phyloP scores from a whole-genome alignment of 2,888 invertebrate genomes.

The Digitonthophagus gazella region DNA sequence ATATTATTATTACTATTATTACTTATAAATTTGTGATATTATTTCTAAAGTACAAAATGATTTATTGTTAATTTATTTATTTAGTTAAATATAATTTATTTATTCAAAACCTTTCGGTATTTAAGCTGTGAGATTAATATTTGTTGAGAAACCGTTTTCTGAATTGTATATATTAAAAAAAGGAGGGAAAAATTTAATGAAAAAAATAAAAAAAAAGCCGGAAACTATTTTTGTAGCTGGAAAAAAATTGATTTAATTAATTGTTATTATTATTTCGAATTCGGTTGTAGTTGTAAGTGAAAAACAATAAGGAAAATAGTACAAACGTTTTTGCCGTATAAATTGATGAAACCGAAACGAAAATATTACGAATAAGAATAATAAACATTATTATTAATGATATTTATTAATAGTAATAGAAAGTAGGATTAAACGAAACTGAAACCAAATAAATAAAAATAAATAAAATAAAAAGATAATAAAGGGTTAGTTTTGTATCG shows the following conservation, averaged over 20 bases:
- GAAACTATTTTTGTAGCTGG: no score
- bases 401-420: not conserved
- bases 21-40: not conserved
- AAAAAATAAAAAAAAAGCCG: no score
- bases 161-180: not conserved
- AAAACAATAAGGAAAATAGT: not conserved
- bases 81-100: not conserved
- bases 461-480: not conserved
- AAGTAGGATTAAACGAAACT: not conserved
- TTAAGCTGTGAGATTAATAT: no score
- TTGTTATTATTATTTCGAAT: not conserved
- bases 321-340: not conserved
- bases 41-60: not conserved
- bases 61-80: not conserved
- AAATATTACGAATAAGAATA: not conserved
- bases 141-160: not conserved
- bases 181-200: no score
- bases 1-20: no score
- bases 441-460: no score
- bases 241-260: no score
- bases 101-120: no score
- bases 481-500: not conserved
- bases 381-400: not conserved
- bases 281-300: not conserved
- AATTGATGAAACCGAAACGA: not conserved